Base-by-base conservation (phyloP, 2,113 vertebrate genomes). In the Jaculus jaculus region DNA sequence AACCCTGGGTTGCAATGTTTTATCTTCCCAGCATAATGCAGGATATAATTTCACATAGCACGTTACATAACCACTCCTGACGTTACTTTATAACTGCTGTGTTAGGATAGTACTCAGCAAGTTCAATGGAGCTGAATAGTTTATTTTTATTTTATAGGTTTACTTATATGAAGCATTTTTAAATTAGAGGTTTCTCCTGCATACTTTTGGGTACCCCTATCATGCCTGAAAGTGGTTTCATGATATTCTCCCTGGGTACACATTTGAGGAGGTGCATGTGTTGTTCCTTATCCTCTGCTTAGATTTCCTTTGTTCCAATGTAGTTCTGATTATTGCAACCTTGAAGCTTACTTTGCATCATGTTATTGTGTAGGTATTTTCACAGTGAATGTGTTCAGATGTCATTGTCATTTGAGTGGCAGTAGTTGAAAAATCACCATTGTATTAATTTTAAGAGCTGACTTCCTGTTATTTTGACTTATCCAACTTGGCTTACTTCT, bases 131-230 rank as follows among this genome's bases (percentile, higher is more conserved):
- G n/a, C 69, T 77, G 2, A 34, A 90, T 34, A 84, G 91, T 89
- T 84, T 93, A 79, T 42, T 90, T 90, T 87, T n/a, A 91, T 42
- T 86, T 69, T 69, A 83, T 13, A 42, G 5, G 2, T 84, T 87
- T 93, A 83, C 30, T 66, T 84, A 30, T 72, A 63, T 23, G 82
- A 95, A 94, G 10, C 85, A 72, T 84, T 97, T 47, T 93, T 54
- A 54, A 93, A 63, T 93, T 65, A 81, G 42, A 7, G n/a, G 80
- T 91, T 63, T 91, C 65, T 94, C 79, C 32, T 78, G 42, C 15
- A n/a, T 79, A 24, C 4, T 79, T 87, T 89, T 72, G 69, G 5
- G 16, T 47, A 47, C 28, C 11, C 28, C 4, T 79, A 13, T 21
- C 24, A 65, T 73, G 30, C 66, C n/a, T 84, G 54, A 63, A 63